Evolutionary conservation across 2,113 vertebrate species (phyloP).

Genomic region (Rostratula benghalensis): DNA sequence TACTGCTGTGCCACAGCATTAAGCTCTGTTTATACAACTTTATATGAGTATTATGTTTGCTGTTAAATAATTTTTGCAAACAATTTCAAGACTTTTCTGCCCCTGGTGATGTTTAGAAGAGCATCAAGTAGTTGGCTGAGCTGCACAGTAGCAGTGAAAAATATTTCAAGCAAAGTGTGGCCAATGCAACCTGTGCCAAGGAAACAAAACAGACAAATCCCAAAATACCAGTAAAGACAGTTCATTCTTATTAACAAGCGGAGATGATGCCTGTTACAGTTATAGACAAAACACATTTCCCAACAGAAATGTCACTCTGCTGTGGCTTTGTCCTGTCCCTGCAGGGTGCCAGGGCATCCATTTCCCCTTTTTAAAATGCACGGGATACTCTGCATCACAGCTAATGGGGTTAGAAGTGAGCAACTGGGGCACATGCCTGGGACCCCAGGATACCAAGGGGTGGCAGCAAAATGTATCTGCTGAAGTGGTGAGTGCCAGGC

Average conservation of each 20-base stretch:
- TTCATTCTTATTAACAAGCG: neutral
- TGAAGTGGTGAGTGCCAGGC: fast-evolving
- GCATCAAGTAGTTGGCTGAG: neutral
- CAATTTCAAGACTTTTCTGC: constrained; percentile 18
- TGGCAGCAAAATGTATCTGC: neutral
- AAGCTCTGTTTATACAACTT: neutral
- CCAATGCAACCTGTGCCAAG: neutral
- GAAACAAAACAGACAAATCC: neutral
- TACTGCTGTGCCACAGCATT: neutral
- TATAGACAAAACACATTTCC: neutral
- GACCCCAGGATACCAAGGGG: neutral
- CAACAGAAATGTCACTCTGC: constrained; percentile 13
- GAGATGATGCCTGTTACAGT: neutral
- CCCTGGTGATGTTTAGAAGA: neutral
- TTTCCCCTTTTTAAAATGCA: neutral
- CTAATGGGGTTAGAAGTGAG: neutral
- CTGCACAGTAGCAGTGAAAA: constrained; percentile 6
- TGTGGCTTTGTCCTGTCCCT: constrained; percentile 2
- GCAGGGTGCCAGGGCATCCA: constrained; percentile 25
- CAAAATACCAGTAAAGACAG: neutral
- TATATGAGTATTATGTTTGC: neutral
- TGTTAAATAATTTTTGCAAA: neutral
- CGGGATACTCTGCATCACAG: neutral
- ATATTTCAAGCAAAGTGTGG: neutral
- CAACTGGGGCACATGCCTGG: neutral